Conservation (phyloP, 2,888 invertebrate genomes). For the Drepana falcataria region DNA sequence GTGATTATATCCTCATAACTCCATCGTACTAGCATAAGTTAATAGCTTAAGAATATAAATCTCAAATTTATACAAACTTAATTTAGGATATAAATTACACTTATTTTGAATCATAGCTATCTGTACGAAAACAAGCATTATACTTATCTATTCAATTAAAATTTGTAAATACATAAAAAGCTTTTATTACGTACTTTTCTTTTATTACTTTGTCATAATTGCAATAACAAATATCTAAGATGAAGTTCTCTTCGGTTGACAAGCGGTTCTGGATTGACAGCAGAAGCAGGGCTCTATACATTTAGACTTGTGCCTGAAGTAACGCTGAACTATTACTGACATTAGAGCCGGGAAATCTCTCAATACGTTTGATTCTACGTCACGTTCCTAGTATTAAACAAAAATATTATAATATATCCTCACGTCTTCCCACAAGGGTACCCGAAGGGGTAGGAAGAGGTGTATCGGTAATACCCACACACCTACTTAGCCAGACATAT, state of each 20-base stretch:
- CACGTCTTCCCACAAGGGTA: constrained; percentile 1
- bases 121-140: neutral
- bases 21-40: too few relatives aligned
- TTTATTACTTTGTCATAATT: too few relatives aligned
- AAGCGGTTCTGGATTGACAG: neutral
- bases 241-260: neutral
- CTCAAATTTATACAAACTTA: too few relatives aligned
- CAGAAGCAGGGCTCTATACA: constrained; percentile 1
- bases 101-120: too few relatives aligned
- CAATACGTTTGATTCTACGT: constrained; percentile 47
- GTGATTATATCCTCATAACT: too few relatives aligned
- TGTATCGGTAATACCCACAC: too few relatives aligned
- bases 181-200: too few relatives aligned
- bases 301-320: constrained; percentile 73
- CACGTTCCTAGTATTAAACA: constrained; percentile 46
- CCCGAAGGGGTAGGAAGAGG: neutral
- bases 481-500: too few relatives aligned
- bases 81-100: too few relatives aligned
- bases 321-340: constrained; percentile 79
- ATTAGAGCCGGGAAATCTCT: constrained; percentile 77
- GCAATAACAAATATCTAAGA: neutral
- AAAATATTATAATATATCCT: constrained; percentile 5
- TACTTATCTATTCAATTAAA: neutral
- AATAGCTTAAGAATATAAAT: too few relatives aligned
- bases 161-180: neutral